Evolutionary conservation across 2,113 vertebrate species (phyloP), one percentile per base, ranked within the genome.

Genomic region (Neolamprologus ventralis): DNA sequence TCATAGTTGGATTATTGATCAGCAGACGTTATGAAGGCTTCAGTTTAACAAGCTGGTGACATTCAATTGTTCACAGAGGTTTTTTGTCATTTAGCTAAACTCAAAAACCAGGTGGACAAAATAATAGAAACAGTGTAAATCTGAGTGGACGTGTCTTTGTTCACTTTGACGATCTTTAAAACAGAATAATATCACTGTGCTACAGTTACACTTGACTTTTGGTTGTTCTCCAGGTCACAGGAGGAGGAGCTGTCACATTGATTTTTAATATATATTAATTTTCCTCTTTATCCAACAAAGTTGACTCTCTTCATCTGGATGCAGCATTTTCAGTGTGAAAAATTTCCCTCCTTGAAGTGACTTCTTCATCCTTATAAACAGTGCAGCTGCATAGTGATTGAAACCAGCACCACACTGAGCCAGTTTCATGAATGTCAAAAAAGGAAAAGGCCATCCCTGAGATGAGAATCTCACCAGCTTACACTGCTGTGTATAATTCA

Each of bases 141-240:
- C 0, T 0, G 45, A 16, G 14, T 47, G 14, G 51, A 1, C 0
- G 10, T 54, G 53, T 54, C 3, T 54, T 12, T 54, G n/a, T 21
- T 21, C 19, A 54, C n/a, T 4, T 23, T 55, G 8, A 55, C 0
- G 10, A 4, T 23, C 21, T 57, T 57, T 1, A 57, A 26, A 57
- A 57, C 7, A 26, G 21, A 57, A 26, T 57, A 3, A 14, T 14
- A 7, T 26, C 6, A 13, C 0, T 26, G 54, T 4, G 53, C n/a
- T 54, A 54, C n/a, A 23, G 6, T 0, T 12, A 55, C 21, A 55
- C 53, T 55, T 7, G 6, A 55, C 6, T 55, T 23, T 7, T 55
- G 21, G 11, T 55, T 55, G 0, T 0, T 55, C 53, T 55, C 2
- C 53, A 7, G 7, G 0, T 54, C 0, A 3, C 10, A 12, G n/a